A percentile compares a stretch with the other conserved stretches of the same genome.
phyloP scores from a whole-genome alignment of 2,797 vertebrate genomes.

The Notamacropus eugenii region DNA sequence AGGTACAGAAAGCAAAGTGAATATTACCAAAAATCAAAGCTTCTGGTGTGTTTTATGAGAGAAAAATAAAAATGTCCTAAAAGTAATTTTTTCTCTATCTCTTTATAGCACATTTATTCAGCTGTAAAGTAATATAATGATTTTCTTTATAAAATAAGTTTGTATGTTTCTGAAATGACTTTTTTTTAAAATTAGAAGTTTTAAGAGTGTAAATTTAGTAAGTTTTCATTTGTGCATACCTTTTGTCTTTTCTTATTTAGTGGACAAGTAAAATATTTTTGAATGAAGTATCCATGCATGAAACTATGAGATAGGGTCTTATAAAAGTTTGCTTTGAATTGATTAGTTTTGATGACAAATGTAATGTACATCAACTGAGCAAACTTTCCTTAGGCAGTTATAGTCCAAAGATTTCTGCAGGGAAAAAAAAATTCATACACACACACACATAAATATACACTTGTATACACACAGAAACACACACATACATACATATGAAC shows the following conservation, averaged over 20 bases:
- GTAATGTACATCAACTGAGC: neutral
- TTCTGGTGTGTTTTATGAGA: conserved; percentile 39
- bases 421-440: neutral
- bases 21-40: conserved; percentile 34
- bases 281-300: neutral
- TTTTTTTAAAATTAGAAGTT: conserved; percentile 32
- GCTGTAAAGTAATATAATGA: conserved; percentile 22
- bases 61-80: conserved; percentile 43
- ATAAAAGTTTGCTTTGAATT: neutral
- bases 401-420: neutral
- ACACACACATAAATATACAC: neutral
- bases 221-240: conserved; percentile 5
- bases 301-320: neutral
- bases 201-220: neutral
- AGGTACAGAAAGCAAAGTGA: conserved; percentile 11
- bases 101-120: conserved; percentile 22
- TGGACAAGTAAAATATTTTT: conserved; percentile 34
- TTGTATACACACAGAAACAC: neutral
- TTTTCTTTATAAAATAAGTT: conserved; percentile 20
- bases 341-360: neutral
- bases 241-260: neutral
- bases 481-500: neutral
- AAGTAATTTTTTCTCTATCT: neutral
- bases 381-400: conserved; percentile 29
- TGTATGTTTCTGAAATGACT: neutral